Evolutionary conservation across 1,140 invertebrate species (phyloP).

Genomic region (Drosophila biarmipes): DNA sequence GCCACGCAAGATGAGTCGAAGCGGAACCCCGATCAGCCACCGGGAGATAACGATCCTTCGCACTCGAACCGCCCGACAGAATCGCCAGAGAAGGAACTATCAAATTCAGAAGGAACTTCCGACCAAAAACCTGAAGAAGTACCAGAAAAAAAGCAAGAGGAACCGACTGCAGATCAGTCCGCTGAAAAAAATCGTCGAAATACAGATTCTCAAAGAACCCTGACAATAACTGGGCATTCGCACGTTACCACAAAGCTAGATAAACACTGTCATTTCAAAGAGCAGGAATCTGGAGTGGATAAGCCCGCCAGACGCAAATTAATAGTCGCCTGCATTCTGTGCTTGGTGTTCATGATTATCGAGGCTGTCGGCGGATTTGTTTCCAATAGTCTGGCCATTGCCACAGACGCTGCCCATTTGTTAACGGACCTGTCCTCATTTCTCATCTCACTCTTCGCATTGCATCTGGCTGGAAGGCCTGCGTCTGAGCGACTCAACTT

Average conservation of each 20-base stretch:
- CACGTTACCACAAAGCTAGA: conserved; percentile 42
- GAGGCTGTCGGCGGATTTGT: conserved; percentile 90
- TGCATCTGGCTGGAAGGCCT: conserved; percentile 88
- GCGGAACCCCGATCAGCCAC: not conserved
- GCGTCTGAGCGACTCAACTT: conserved; percentile 90
- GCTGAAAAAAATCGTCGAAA: not conserved
- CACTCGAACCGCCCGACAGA: not conserved
- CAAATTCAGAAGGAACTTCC: not conserved
- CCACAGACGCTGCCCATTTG: conserved; percentile 93
- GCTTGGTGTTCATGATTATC: conserved; percentile 87
- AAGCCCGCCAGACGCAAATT: conserved; percentile 85
- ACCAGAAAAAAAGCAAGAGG: not conserved
- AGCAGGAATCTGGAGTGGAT: conserved; percentile 84
- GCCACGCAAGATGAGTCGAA: not conserved
- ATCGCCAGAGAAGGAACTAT: not conserved
- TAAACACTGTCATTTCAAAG: conserved; percentile 90
- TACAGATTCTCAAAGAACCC: conserved; percentile 42
- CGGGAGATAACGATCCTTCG: not conserved
- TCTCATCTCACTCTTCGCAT: conserved; percentile 90
- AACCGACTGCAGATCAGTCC: not conserved
- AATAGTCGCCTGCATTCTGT: conserved; percentile 86
- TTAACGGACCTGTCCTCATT: conserved; percentile 93
- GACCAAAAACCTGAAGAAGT: not conserved
- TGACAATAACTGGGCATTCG: conserved; percentile 55
- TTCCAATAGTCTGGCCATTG: conserved; percentile 91